Evolutionary conservation across 2,113 vertebrate genomes (phyloP), one percentile per base, ranked within the genome.

Genomic region (Dendropsophus ebraccatus): DNA sequence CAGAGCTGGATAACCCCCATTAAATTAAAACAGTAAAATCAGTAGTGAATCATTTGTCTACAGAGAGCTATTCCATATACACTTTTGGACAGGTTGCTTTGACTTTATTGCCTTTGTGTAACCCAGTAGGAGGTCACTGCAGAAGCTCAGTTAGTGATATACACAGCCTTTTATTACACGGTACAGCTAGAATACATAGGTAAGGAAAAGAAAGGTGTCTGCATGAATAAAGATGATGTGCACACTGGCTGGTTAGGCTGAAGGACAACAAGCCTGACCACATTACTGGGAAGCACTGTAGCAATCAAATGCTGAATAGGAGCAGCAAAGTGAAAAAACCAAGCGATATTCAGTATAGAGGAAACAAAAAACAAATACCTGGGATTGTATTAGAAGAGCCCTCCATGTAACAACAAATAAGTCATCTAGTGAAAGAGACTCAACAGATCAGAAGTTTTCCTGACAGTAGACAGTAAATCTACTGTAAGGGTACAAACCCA

Each of bases 281-380:
- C 67, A 70, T 70, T 37, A 70, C 67, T 70, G 19, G 21, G 67
- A 35, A 70, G 67, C 67, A 70, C 19, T 70, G 67, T 41, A 70
- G 67, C 67, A 70, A 70, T 32, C 41, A 70, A 70, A 70, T 70
- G 19, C 19, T 32, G 16, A 35, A 35, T 37, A 25, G 67, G 32
- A 37, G 17, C 19, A 23, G 35, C 6, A 37, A 35, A 17, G 30
- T 21, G 12, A 16, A 7, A 69, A 69, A 69, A 2, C n/a, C 30
- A 35, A 65, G 28, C 19, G 13, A 70, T 11, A 70, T 69, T 35
- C 35, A 41, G 65, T 41, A 70, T 23, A 70, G 19, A 70, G 17
- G 41, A 70, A 70, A 70, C 35, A 70, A 69, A 32, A 69, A 35
- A 7, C 5, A 30, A 69, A 19, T 21, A 7, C 67, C 32, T 37